These are phyloP conservation scores for Ciconia nigra DNA, from an alignment of 2,797 vertebrate species.

Conservation along the genomic window DNA sequence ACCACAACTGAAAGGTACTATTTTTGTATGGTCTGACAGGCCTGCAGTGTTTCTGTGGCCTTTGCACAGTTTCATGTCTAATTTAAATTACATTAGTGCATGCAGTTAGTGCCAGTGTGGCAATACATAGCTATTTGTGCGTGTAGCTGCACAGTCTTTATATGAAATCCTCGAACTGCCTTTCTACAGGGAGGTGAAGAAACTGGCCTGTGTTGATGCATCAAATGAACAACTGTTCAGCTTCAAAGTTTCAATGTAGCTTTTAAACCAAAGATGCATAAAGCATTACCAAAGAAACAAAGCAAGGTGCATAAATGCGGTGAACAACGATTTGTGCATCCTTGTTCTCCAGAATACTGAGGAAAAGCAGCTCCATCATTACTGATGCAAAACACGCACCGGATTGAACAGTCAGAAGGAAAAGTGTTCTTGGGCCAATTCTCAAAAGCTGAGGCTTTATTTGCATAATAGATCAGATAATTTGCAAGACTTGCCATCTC, in stretches of 20 bases:
- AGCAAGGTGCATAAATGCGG: background rate
- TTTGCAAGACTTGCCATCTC: background rate
- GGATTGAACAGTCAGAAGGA: background rate
- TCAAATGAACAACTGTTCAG: background rate
- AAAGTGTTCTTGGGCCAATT: background rate
- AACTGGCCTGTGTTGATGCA: fast-evolving
- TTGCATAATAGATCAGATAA: slow-evolving; percentile 12
- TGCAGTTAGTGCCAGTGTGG: background rate
- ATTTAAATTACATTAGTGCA: background rate
- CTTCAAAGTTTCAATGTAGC: background rate
- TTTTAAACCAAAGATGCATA: background rate
- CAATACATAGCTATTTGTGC: background rate
- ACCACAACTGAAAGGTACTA: background rate
- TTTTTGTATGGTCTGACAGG: background rate
- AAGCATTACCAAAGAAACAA: background rate
- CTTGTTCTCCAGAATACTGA: background rate
- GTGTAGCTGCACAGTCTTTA: background rate
- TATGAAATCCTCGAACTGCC: background rate
- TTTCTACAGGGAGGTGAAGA: background rate
- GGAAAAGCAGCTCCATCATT: background rate
- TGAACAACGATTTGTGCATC: background rate
- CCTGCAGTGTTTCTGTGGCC: background rate
- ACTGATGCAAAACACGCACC: background rate
- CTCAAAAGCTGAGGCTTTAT: background rate
- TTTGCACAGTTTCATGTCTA: background rate